phyloP scores from a whole-genome alignment of 2,113 vertebrate species.

The Epinephelus cyanopodus region DNA sequence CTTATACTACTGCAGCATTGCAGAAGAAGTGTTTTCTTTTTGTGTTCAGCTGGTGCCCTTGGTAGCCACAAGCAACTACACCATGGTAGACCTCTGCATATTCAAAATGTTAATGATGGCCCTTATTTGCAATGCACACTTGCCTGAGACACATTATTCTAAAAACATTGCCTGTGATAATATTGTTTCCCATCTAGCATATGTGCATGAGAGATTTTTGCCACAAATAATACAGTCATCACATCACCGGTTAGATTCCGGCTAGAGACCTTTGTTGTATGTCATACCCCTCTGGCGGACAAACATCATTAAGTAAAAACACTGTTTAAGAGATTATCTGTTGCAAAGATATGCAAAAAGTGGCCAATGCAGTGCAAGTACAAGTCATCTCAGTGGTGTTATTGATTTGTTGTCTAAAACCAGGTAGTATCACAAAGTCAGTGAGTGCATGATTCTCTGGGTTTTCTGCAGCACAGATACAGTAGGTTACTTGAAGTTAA shows the following conservation, averaged over 20 bases:
- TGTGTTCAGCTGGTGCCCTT: constrained; percentile 2
- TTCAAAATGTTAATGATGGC: constrained; percentile 25
- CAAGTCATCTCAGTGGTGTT: background rate
- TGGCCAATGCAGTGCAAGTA: background rate
- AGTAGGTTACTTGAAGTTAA: background rate
- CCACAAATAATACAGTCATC: background rate
- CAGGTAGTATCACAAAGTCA: constrained; percentile 2
- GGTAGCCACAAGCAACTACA: constrained; percentile 25
- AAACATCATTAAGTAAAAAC: background rate
- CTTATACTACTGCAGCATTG: background rate
- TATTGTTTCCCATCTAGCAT: background rate
- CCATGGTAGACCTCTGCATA: background rate
- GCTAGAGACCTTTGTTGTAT: background rate
- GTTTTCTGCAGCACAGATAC: background rate
- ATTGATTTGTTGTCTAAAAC: constrained; percentile 28
- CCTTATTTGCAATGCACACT: constrained; percentile 18
- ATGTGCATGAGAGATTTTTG: background rate
- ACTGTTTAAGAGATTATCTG: background rate
- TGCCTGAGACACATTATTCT: background rate
- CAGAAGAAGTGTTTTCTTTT: background rate
- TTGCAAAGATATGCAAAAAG: constrained; percentile 3
- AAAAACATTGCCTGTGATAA: background rate
- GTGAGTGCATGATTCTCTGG: background rate
- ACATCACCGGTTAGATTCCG: background rate
- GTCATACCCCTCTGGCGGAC: background rate